Evolutionary conservation across 1,140 invertebrate genomes (phyloP).

Genomic region (Orussus abietinus): DNA sequence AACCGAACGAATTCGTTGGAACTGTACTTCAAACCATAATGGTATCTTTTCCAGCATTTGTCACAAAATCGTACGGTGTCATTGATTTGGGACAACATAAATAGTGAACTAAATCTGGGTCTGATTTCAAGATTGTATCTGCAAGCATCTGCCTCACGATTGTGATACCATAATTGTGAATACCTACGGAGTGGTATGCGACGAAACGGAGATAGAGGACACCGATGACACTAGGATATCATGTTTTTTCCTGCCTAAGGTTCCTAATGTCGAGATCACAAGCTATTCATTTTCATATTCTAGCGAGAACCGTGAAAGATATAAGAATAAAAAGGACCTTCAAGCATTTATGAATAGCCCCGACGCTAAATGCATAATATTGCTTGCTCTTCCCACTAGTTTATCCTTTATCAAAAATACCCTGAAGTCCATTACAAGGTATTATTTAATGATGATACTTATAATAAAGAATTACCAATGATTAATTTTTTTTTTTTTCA

Average conservation of each 20-base stretch:
- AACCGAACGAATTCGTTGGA: neutral
- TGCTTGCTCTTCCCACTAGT: neutral
- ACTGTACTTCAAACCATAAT: slow-evolving; percentile 11
- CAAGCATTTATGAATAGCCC: neutral
- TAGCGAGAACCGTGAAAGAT: neutral
- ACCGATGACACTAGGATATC: neutral
- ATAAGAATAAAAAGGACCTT: slow-evolving; percentile 1
- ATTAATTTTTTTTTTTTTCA: slow-evolving; percentile 15
- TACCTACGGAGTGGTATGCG: slow-evolving; percentile 14
- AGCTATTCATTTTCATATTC: slow-evolving; percentile 2
- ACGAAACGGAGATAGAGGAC: slow-evolving; percentile 20
- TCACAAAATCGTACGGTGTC: slow-evolving; percentile 19
- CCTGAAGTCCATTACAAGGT: neutral
- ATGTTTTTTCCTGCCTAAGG: slow-evolving; percentile 34
- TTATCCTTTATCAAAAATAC: neutral
- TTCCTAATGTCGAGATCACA: slow-evolving; percentile 12
- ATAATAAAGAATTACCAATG: slow-evolving; percentile 2
- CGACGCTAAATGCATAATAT: slow-evolving; percentile 10
- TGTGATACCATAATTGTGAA: slow-evolving; percentile 25
- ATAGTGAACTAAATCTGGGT: neutral
- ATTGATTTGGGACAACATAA: neutral
- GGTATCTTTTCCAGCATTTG: slow-evolving; percentile 14
- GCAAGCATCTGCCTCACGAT: slow-evolving; percentile 19
- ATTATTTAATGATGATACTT: neutral
- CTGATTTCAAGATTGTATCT: slow-evolving; percentile 22